Evolutionary conservation across 1,140 invertebrate genomes (phyloP).

Genomic region (Drosophila lacertosa): DNA sequence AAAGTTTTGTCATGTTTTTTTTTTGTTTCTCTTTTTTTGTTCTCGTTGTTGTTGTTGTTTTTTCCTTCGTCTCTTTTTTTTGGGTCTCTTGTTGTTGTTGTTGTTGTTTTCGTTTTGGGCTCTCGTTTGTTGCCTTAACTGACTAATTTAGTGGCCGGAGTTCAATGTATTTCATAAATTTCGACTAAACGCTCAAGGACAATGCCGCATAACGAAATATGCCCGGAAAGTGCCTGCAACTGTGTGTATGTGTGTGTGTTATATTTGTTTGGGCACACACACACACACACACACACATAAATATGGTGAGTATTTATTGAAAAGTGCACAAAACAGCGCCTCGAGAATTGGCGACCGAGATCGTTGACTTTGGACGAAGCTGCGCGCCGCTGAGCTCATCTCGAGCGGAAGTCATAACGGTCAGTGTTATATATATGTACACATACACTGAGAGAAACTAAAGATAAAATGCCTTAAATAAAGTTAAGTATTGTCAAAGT

Average conservation of each 20-base stretch:
- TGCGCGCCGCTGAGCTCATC: conserved; percentile 35
- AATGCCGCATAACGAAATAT: conserved; percentile 58
- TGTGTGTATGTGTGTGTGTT: neutral
- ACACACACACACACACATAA: neutral
- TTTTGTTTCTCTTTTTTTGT: conserved; percentile 34
- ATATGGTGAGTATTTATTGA: conserved; percentile 16
- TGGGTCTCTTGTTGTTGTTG: conserved; percentile 22
- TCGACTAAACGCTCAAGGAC: conserved; percentile 79
- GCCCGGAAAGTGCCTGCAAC: neutral
- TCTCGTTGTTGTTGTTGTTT: conserved; percentile 16
- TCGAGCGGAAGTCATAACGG: conserved; percentile 74
- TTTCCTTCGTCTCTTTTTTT: conserved; percentile 23
- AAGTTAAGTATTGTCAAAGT: too few relatives aligned
- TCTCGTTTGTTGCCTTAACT: conserved; percentile 59
- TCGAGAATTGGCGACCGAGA: conserved; percentile 31
- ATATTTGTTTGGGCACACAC: neutral
- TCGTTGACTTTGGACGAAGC: conserved; percentile 55
- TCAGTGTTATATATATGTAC: conserved; percentile 43
- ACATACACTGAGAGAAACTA: too few relatives aligned
- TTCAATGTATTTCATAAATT: conserved; percentile 82
- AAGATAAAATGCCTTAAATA: too few relatives aligned
- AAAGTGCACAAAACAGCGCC: conserved; percentile 31
- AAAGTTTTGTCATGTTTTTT: conserved; percentile 74
- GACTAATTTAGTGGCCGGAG: conserved; percentile 77
- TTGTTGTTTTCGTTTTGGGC: neutral